Evolutionary conservation across 2,888 invertebrate genomes (phyloP), one percentile per base, ranked within the genome.

Genomic region (Hanleya hanleyi): DNA sequence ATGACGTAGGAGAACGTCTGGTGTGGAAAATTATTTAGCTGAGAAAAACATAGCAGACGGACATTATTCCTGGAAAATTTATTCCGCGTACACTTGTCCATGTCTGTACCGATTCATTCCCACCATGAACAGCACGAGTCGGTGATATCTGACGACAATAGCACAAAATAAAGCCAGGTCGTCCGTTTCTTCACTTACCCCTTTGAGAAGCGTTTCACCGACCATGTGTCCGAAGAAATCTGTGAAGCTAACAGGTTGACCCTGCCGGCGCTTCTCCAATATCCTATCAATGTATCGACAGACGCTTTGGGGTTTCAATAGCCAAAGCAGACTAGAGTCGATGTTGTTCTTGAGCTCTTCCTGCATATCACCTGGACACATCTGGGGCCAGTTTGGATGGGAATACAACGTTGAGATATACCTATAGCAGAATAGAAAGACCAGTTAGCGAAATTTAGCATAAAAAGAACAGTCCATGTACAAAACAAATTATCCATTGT

Each of bases 141-240:
- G n/a, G n/a, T n/a, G n/a, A n/a, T n/a, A n/a, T n/a, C n/a, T n/a
- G n/a, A n/a, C n/a, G n/a, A n/a, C n/a, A n/a, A n/a, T n/a, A n/a
- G n/a, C n/a, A n/a, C n/a, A n/a, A n/a, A n/a, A 41, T 15, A 41
- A 15, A 15, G 47, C 12, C 47, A n/a, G 47, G 47, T 41, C 47
- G 47, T 41, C 12, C 47, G 12, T 41, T 15, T 41, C 47, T 1
- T 29, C 7, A 75, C 88, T 81, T 85, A 91, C 91, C 76, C 86
- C 88, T 78, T 85, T 87, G 3, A 91, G 79, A 6, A 92, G 80
- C 0, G 90, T 90, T 77, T 91, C 91, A 15, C 91, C 91, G 7
- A 92, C 86, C 74, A 91, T 84, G 75, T 90, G 89, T 3, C 91
- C 91, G 77, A 91, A 92, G 78, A 91, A 90, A 79, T 92, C 92